Evolutionary conservation across 2,113 vertebrate species (phyloP), one percentile per base, ranked within the genome.

Genomic region (Chinchilla lanigera): DNA sequence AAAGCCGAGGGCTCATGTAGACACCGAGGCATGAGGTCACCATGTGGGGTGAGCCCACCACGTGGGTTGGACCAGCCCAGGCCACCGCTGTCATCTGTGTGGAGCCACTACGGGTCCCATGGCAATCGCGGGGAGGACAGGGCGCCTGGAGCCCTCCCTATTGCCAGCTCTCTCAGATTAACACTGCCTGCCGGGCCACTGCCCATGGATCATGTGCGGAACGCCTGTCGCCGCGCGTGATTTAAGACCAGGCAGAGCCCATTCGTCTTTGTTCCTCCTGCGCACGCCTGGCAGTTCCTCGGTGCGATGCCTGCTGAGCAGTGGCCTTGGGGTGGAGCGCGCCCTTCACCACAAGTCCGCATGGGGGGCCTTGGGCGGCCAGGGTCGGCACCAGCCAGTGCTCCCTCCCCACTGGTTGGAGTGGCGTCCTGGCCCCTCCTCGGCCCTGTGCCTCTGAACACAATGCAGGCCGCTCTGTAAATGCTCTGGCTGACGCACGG

Each of bases 241-340:
- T 98, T 98, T 98, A 98, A 98, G 94, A 96, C 96, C 98, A 97
- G 89, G 96, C 93, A 83, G 95, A 54, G 92, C 97, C 97, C 97
- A 98, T 98, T 98, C 97, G 98, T 98, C 98, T 98, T 97, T 82
- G 97, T 98, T 98, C 98, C 98, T 98, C 97, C 98, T 96, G 94
- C 33, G 12, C 97, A 97, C 86, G 86, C 93, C 97, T 97, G 98
- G 98, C 98, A 98, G 97, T 98, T 98, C 98, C 94, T 98, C 97
- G 97, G 96, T 97, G 97, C 96, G 96, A 95, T 77, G 95, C 97
- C 80, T 98, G 96, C 97, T 98, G 98, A 98, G 98, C 97, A 98
- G 98, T 97, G 98, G 98, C 97, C 93, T 82, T 90, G 82, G 58
- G 93, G 82, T 88, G 85, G 81, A 82, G 84, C 93, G 78, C 97